A percentile compares a stretch with the other conserved stretches of the same genome.
Evolutionary conservation across 1,140 invertebrate species (phyloP).

Genomic region (Cheumatopsyche charites): DNA sequence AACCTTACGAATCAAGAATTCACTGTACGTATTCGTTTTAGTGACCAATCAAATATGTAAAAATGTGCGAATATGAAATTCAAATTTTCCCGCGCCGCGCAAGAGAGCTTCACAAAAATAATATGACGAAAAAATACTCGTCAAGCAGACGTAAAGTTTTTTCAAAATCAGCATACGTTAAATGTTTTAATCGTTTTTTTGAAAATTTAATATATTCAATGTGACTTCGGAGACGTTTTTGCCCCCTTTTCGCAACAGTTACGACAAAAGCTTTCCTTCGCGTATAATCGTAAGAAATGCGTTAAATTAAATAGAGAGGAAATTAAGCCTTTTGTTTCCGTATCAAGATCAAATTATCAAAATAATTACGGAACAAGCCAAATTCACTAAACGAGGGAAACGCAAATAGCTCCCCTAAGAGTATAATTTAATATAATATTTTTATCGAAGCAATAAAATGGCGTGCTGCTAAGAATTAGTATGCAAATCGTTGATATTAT

Average conservation of each 20-base stretch:
- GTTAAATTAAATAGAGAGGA: conserved; percentile 1
- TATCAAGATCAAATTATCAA: conserved; percentile 12
- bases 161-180: conserved; percentile 13
- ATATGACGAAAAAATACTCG: neutral
- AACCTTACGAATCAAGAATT: neutral
- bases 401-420: too few relatives aligned
- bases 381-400: neutral
- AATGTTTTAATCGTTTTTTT: conserved; percentile 4
- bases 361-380: neutral
- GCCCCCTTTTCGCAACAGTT: neutral
- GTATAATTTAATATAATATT: too few relatives aligned
- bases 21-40: neutral
- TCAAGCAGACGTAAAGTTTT: conserved; percentile 15
- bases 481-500: conserved; percentile 14
- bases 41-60: conserved; percentile 32
- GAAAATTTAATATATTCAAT: too few relatives aligned
- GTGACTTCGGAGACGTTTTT: too few relatives aligned
- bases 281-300: neutral
- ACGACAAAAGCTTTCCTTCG: neutral
- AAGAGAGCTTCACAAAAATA: neutral
- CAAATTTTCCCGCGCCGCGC: neutral
- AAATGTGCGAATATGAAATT: conserved; percentile 24
- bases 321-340: conserved; percentile 19
- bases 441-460: too few relatives aligned
- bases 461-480: neutral